Evolutionary conservation across 2,888 invertebrate genomes (phyloP).

Genomic region (Ariolimax columbianus): DNA sequence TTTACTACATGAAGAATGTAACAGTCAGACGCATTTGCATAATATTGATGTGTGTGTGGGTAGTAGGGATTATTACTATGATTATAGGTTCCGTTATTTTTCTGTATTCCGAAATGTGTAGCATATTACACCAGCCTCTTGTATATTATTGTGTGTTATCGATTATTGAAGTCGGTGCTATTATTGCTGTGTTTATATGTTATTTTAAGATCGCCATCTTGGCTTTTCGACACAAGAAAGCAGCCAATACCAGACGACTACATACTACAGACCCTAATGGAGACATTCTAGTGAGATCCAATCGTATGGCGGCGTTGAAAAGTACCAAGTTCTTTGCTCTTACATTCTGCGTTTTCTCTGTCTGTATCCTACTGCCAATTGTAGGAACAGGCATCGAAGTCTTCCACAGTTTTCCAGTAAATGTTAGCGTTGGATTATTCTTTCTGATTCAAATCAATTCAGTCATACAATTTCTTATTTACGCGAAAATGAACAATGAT

Average conservation of each 20-base stretch:
- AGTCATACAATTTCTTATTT: too few species aligned
- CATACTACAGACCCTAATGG: not conserved
- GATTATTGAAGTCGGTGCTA: not conserved
- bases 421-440: too few species aligned
- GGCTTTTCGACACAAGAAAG: not conserved
- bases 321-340: not conserved
- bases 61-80: not conserved
- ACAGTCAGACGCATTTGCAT: not conserved
- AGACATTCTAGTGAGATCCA: not conserved
- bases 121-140: not conserved
- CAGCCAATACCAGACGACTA: not conserved
- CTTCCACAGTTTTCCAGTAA: too few species aligned
- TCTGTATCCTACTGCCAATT: not conserved
- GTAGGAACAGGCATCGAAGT: too few species aligned
- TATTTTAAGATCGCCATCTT: not conserved
- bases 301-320: not conserved
- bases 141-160: not conserved
- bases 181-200: not conserved
- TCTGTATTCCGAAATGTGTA: not conserved
- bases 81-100: not conserved
- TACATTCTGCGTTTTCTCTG: not conserved
- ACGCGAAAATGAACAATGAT: too few species aligned
- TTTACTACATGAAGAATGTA: not conserved
- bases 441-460: too few species aligned
- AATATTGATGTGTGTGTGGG: not conserved